Percentiles rank a stretch among this genome's conserved stretches.
Evolutionary conservation across 2,797 vertebrate genomes (phyloP).

Genomic region (Carapus acus): DNA sequence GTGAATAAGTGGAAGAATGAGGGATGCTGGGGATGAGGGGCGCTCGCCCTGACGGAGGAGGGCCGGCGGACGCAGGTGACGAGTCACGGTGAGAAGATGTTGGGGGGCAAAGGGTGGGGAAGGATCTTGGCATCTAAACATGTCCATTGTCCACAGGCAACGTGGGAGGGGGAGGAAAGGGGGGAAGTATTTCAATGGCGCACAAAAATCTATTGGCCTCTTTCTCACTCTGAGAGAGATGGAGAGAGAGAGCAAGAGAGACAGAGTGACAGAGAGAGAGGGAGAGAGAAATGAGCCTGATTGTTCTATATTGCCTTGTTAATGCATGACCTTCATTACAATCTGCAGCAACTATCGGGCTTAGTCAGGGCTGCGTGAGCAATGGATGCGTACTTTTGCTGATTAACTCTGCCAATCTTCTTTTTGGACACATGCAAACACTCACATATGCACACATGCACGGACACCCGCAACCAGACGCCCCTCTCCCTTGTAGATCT

Average conservation of each 20-base stretch:
- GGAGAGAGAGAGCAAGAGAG: too few species aligned
- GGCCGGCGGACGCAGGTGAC: slow-evolving; percentile 24
- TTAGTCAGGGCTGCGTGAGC: slow-evolving; percentile 48
- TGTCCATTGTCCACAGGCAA: too few species aligned
- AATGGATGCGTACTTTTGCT: slow-evolving; percentile 40
- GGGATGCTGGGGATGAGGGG: slow-evolving; percentile 18
- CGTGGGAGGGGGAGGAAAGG: too few species aligned
- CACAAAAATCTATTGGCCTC: slow-evolving; percentile 4
- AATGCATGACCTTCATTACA: slow-evolving; percentile 55
- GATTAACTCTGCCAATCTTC: slow-evolving; percentile 41
- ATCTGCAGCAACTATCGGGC: slow-evolving; percentile 62
- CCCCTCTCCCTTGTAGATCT: slow-evolving; percentile 29
- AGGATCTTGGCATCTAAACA: slow-evolving; percentile 36
- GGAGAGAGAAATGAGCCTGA: too few species aligned
- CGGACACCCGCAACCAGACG: slow-evolving; percentile 8
- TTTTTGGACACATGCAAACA: slow-evolving; percentile 31
- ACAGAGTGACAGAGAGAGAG: too few species aligned
- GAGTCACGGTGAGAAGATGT: slow-evolving; percentile 26
- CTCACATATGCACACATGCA: slow-evolving; percentile 20
- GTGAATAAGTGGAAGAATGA: slow-evolving; percentile 48
- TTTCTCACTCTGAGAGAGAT: slow-evolving; percentile 40
- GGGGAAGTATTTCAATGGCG: slow-evolving; percentile 26
- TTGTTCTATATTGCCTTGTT: slow-evolving; percentile 55
- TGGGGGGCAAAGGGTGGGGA: slow-evolving; percentile 8
- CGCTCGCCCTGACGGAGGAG: slow-evolving; percentile 7